Conservation (phyloP, 2,888 invertebrate species). For the Emmelina monodactyla region DNA sequence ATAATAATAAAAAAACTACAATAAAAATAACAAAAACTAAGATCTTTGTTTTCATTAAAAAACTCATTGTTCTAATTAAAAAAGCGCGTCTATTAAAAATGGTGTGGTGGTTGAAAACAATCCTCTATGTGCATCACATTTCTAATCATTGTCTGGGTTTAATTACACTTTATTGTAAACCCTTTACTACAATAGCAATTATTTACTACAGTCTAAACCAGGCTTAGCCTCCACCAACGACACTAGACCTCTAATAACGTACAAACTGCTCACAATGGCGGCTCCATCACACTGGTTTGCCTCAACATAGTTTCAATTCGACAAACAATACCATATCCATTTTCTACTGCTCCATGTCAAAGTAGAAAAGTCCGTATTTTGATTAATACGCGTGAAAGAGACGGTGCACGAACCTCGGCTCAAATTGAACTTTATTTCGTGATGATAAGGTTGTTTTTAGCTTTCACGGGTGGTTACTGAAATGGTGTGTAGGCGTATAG, state of each 20-base stretch:
- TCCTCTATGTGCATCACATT: too few species aligned
- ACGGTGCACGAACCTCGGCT: slow-evolving; percentile 33
- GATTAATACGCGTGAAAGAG: slow-evolving; percentile 65
- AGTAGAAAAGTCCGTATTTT: slow-evolving; percentile 62
- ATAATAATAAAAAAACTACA: too few species aligned
- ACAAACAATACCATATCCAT: slow-evolving; percentile 64
- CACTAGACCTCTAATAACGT: slow-evolving; percentile 18
- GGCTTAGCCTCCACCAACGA: slow-evolving; percentile 26
- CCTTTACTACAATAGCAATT: slow-evolving; percentile 49
- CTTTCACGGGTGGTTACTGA: slow-evolving; percentile 39
- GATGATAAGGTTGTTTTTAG: slow-evolving; percentile 34
- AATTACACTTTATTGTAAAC: slow-evolving; percentile 49
- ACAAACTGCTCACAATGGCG: slow-evolving; percentile 12
- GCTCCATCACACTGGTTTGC: slow-evolving; percentile 14
- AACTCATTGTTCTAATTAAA: too few species aligned
- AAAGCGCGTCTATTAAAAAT: too few species aligned
- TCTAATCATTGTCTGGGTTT: slow-evolving; percentile 44
- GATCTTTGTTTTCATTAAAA: too few species aligned
- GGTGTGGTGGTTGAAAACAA: too few species aligned
- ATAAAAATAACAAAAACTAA: too few species aligned
- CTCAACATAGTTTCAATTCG: slow-evolving; percentile 58
- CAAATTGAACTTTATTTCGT: slow-evolving; percentile 28
- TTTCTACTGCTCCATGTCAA: slow-evolving; percentile 63
- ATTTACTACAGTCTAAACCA: slow-evolving; percentile 53
- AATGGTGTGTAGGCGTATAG: slow-evolving; percentile 63